phyloP scores from a whole-genome alignment of 2,797 vertebrate genomes.

The Gila robusta region DNA sequence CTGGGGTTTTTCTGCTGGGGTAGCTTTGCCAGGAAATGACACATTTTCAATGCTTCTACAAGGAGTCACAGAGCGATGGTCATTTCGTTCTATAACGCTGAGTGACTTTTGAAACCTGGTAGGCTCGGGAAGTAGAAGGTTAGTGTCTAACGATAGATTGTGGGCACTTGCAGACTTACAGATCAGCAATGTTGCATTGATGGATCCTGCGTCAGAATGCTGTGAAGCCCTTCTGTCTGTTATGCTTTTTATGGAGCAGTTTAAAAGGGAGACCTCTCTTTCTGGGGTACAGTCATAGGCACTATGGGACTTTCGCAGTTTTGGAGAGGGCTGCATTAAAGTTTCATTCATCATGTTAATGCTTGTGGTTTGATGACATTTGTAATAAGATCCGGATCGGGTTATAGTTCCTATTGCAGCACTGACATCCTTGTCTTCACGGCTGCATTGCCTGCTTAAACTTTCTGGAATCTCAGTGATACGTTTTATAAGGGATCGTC shows the following conservation, averaged over 20 bases:
- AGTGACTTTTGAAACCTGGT: slow-evolving; percentile 88
- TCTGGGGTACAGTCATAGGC: slow-evolving; percentile 74
- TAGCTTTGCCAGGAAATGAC: slow-evolving; percentile 43
- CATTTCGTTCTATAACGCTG: slow-evolving; percentile 75
- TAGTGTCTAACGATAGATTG: slow-evolving; percentile 83
- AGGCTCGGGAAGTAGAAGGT: slow-evolving; percentile 76
- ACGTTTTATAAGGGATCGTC: slow-evolving; percentile 85
- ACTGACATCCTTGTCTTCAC: slow-evolving; percentile 79
- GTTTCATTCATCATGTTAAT: slow-evolving; percentile 72
- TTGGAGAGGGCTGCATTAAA: slow-evolving; percentile 71
- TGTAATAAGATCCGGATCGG: slow-evolving; percentile 76
- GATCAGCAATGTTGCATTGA: slow-evolving; percentile 80
- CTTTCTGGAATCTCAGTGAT: slow-evolving; percentile 85
- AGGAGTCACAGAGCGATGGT: slow-evolving; percentile 70
- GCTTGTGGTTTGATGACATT: slow-evolving; percentile 66
- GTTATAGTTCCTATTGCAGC: slow-evolving; percentile 67
- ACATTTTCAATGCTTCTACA: slow-evolving; percentile 74
- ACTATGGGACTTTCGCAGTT: slow-evolving; percentile 80
- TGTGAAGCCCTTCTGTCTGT: slow-evolving; percentile 67
- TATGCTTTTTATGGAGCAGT: slow-evolving; percentile 75
- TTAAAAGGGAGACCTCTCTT: slow-evolving; percentile 67
- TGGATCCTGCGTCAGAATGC: slow-evolving; percentile 80
- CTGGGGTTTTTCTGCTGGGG: slow-evolving; percentile 57
- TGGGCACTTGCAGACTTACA: slow-evolving; percentile 93
- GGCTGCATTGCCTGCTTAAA: slow-evolving; percentile 80